Evolutionary conservation across 2,113 vertebrate genomes (phyloP).

Genomic region (Origma solitaria): DNA sequence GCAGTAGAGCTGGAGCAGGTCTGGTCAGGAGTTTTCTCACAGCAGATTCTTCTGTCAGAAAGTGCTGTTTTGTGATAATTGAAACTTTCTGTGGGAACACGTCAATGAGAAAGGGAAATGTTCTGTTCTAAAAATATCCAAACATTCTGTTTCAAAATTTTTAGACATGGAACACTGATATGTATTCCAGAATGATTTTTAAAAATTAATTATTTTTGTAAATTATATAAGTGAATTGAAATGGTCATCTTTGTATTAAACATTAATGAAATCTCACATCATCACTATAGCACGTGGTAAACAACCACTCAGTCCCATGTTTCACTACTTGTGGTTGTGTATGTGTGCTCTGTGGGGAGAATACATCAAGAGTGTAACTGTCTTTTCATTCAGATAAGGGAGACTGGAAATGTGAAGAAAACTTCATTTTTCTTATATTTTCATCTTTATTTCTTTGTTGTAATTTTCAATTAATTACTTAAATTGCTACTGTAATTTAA

Average conservation of each 20-base stretch:
- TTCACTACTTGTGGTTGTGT: background rate
- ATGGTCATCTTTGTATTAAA: background rate
- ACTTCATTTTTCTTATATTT: background rate
- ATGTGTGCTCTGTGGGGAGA: background rate
- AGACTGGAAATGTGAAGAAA: background rate
- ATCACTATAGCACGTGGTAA: fast-evolving
- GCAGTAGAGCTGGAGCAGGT: background rate
- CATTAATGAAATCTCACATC: background rate
- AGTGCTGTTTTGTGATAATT: background rate
- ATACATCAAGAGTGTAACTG: background rate
- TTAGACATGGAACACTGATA: background rate
- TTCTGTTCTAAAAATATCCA: background rate
- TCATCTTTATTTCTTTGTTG: background rate
- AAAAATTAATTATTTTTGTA: background rate
- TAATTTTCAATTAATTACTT: background rate
- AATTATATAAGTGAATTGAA: background rate
- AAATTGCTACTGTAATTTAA: background rate
- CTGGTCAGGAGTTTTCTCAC: background rate
- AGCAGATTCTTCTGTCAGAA: background rate
- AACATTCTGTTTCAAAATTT: background rate
- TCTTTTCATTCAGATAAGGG: background rate
- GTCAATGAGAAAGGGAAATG: background rate
- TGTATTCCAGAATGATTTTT: background rate
- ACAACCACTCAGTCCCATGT: background rate
- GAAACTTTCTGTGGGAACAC: background rate